Base-by-base conservation (phyloP, 1,140 invertebrate species). In the Parapsyche elsis region DNA sequence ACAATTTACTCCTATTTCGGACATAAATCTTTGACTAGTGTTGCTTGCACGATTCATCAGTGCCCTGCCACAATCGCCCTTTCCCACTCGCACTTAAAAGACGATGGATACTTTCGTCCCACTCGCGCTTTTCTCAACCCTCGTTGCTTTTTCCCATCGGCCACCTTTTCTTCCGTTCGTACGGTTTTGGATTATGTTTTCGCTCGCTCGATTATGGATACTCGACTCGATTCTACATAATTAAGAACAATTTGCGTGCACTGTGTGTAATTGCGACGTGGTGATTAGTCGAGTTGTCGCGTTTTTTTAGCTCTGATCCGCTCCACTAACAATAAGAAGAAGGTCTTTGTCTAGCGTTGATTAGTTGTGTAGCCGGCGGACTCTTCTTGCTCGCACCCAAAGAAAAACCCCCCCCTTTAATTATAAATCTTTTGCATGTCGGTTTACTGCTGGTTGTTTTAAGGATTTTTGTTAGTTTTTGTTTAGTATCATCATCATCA, bases 1-100 rank as follows among this genome's bases (percentile, higher is more conserved):
- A 83, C 80, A 83, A 83, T 81, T 83, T 83, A 81, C 82, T 83
- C 80, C 80, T 81, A 83, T 83, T 83, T 83, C 82, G 82, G 82
- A 81, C 82, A 83, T 83, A 83, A 83, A 83, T 83, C 82, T 83
- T 83, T 81, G 82, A 81, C 76, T 78, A 45, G 76, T 78, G 76
- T 81, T 81, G 82, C 82, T 80, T 78, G 82, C 78, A 76, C 82
- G 80, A 83, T 83, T 83, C 82, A 83, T 83, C 82, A 83, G 80
- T 77, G 78, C 82, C 64, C 64, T 21, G 24, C 19, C 75, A 76
- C 73, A 64, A n/a, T 30, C 57, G 19, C n/a, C 53, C 49, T 73
- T 38, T 74, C 45, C 49, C 59, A 46, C 76, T 30, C 24, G 46
- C 78, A n/a, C 38, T 71, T 30, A 23, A 38, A 24, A 26, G 67